phyloP scores from a whole-genome alignment of 2,888 invertebrate species.

The Herminia tarsipennalis region DNA sequence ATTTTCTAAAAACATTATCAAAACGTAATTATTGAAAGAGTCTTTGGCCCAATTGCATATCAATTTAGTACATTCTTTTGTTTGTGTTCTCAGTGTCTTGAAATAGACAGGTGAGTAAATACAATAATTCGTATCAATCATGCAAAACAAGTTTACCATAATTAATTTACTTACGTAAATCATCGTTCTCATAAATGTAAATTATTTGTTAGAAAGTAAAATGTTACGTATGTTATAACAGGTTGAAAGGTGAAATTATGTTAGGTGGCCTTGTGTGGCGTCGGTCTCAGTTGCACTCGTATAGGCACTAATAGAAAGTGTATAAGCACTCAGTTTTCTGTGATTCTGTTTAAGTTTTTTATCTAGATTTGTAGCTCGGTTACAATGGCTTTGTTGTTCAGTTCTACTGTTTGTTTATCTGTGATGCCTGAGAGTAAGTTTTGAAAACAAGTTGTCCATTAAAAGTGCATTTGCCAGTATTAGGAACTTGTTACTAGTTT shows the following conservation, averaged over 20 bases:
- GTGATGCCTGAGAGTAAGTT: conserved; percentile 65
- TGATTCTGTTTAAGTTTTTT: conserved; percentile 15
- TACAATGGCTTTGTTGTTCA: conserved; percentile 61
- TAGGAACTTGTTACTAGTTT: no score
- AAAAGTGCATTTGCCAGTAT: not conserved
- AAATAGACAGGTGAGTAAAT: conserved; percentile 1
- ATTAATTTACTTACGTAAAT: conserved; percentile 26
- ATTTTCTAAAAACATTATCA: not conserved
- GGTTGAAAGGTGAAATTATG: conserved; percentile 77
- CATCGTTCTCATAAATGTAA: conserved; percentile 26
- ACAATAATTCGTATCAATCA: no score
- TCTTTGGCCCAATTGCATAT: not conserved
- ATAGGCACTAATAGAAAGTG: conserved; percentile 56
- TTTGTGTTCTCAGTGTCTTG: not conserved
- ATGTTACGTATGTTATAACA: conserved; percentile 66
- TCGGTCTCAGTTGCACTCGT: conserved; percentile 32
- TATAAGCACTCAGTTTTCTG: conserved; percentile 15
- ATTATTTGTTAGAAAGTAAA: conserved; percentile 62
- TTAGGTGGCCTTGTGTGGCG: conserved; percentile 47
- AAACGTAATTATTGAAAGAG: not conserved
- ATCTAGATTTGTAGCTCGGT: conserved; percentile 17
- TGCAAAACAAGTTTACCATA: not conserved
- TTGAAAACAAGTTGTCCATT: not conserved
- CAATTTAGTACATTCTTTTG: not conserved
- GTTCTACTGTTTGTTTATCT: conserved; percentile 67